Conservation (phyloP, 2,888 invertebrate species). For the Camptogramma bilineatum region DNA sequence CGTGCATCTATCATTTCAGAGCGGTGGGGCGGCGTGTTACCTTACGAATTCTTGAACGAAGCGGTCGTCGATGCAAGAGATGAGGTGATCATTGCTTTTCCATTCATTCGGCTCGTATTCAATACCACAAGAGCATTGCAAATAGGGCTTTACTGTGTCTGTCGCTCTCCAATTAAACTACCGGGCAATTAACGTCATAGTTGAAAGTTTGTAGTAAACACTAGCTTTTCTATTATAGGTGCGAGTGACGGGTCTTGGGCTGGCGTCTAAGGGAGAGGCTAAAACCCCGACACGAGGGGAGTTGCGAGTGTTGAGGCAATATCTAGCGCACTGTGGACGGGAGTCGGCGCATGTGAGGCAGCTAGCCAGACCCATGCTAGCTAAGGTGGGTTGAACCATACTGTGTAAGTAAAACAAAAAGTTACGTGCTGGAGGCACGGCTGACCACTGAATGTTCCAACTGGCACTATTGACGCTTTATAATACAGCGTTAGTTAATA, state of each 20-base stretch:
- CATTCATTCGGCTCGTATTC: too few species aligned
- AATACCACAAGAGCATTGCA: too few species aligned
- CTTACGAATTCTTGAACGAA: constrained; percentile 19
- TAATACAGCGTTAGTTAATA: too few species aligned
- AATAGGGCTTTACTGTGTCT: too few species aligned
- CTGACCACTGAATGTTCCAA: too few species aligned
- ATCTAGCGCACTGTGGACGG: constrained; percentile 89
- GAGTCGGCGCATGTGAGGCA: constrained; percentile 89
- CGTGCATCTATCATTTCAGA: constrained; percentile 46
- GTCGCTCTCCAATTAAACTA: too few species aligned
- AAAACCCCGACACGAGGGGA: constrained; percentile 87
- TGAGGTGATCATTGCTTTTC: constrained; percentile 23
- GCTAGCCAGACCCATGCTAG: constrained; percentile 87
- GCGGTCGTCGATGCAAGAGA: constrained; percentile 28
- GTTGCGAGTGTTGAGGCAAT: constrained; percentile 86
- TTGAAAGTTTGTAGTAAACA: too few species aligned
- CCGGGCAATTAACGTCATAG: too few species aligned
- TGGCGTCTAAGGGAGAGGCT: constrained; percentile 85
- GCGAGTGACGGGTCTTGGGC: constrained; percentile 2
- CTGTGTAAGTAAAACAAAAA: too few species aligned
- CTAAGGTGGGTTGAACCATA: constrained; percentile 87
- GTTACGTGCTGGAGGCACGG: too few species aligned
- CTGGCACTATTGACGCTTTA: too few species aligned
- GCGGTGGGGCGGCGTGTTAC: constrained; percentile 86
- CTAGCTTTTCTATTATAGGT: too few species aligned